Percentiles rank a stretch among this genome's conserved stretches.
These are phyloP conservation scores for Drosophila ercepeae DNA, from an alignment of 1,140 invertebrate species.

Conservation along the genomic window DNA sequence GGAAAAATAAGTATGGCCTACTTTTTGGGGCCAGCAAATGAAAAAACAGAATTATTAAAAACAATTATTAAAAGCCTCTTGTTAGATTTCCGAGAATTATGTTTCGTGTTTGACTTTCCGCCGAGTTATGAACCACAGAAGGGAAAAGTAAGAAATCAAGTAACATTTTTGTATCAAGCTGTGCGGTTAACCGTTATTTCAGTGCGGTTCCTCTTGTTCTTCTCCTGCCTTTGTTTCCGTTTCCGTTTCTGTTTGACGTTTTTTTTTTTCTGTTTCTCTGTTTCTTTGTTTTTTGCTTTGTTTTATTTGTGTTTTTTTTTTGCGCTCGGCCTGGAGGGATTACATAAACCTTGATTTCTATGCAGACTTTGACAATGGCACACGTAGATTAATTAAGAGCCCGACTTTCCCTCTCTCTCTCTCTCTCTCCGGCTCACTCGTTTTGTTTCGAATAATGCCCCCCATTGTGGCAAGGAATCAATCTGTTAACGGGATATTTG, in stretches of 20 bases:
- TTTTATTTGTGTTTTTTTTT: slow-evolving; percentile 4
- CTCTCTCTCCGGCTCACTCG: neutral
- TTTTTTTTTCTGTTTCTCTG: slow-evolving; percentile 18
- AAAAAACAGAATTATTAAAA: no score
- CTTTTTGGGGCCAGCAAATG: neutral
- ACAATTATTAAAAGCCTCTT: no score
- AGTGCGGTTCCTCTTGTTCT: neutral
- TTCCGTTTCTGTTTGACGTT: slow-evolving; percentile 1
- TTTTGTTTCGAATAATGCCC: neutral
- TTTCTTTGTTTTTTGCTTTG: slow-evolving; percentile 1
- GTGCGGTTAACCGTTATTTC: neutral
- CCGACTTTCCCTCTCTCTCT: neutral
- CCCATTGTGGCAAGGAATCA: slow-evolving; percentile 18
- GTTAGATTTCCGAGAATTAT: neutral
- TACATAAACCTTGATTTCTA: slow-evolving; percentile 53
- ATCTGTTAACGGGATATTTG: slow-evolving; percentile 52
- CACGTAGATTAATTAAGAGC: slow-evolving; percentile 53
- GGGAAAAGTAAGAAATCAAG: neutral
- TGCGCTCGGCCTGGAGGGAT: slow-evolving; percentile 23
- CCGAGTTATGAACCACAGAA: neutral
- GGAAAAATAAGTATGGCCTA: neutral
- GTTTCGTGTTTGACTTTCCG: neutral
- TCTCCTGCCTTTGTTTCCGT: neutral
- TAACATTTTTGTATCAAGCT: neutral
- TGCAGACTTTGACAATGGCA: slow-evolving; percentile 35